Base-by-base conservation (phyloP, 2,888 invertebrate species). In the Gastracanthus pulcherrimus region DNA sequence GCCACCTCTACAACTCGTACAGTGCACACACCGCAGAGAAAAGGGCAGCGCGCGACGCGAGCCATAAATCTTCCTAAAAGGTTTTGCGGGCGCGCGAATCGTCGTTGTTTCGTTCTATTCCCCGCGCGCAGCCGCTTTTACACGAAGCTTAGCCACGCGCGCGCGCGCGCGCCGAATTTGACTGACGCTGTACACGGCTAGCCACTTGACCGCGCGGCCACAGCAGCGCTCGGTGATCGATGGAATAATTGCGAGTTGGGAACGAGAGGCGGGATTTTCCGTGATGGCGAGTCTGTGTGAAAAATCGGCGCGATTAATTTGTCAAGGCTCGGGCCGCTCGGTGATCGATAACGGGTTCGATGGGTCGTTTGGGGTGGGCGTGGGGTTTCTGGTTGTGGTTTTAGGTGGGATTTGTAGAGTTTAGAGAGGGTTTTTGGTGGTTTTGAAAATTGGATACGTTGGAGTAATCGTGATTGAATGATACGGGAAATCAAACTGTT, bases 131-230 rank as follows among this genome's bases (percentile, higher is more conserved):
- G n/a, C n/a, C n/a, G n/a, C n/a, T n/a, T n/a, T n/a, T n/a, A n/a
- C n/a, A n/a, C 51, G 58, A 38, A 90, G 88, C 88, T 90, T 90
- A 91, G 90, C 89, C 89, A 89, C 89, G 88, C 87, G 88, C 86
- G 87, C 34, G 36, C 45, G 13, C 86, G 86, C 86, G 86, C 86
- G 81, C 82, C 85, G 86, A 80, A 87, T 87, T 89, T 90, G 91
- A 91, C 87, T 90, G 91, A 89, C 90, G 89, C 84, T 88, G n/a
- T n/a, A 91, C 91, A 91, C 89, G 89, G 87, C 88, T 90, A 90
- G 89, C 91, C 91, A 91, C 91, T 91, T 91, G 91, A 91, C 91
- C 91, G 82, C 82, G 69, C 84, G 69, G 76, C 72, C 70, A 41
- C 60, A 16, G 11, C 81, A 75, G 77, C 84, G 85, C 29, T n/a